These are phyloP conservation scores for Cydia fagiglandana DNA, from an alignment of 1,140 invertebrate species.

Conservation along the genomic window DNA sequence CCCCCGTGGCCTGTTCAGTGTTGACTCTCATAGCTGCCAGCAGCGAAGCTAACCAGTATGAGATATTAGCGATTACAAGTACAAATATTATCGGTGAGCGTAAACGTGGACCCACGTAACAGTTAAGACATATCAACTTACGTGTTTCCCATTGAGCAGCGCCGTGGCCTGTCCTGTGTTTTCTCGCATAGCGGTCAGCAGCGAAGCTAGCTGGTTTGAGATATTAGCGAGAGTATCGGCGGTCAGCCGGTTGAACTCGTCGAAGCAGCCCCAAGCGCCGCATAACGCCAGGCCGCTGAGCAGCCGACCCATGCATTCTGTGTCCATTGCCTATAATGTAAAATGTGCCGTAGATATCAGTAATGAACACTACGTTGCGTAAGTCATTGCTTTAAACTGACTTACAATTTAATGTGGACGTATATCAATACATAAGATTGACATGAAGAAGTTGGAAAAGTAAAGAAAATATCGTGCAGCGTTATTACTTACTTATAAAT, in stretches of 20 bases:
- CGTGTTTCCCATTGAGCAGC: slow-evolving; percentile 86
- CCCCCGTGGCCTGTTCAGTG: slow-evolving; percentile 72
- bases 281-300: slow-evolving; percentile 94
- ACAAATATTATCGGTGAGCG: slow-evolving; percentile 90
- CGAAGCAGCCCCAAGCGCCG: slow-evolving; percentile 99
- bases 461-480: too few relatives aligned
- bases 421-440: too few relatives aligned
- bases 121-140: slow-evolving; percentile 59
- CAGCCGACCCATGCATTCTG: slow-evolving; percentile 94
- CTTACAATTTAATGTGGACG: too few relatives aligned
- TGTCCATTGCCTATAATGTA: slow-evolving; percentile 90
- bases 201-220: slow-evolving; percentile 88
- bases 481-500: too few relatives aligned
- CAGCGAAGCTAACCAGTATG: slow-evolving; percentile 86
- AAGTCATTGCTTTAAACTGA: not conserved
- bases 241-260: slow-evolving; percentile 98
- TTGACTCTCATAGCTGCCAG: slow-evolving; percentile 80
- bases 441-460: too few relatives aligned
- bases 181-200: slow-evolving; percentile 80
- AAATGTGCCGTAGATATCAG: too few relatives aligned
- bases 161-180: slow-evolving; percentile 71
- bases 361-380: not conserved
- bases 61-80: slow-evolving; percentile 94
- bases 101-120: too few relatives aligned
- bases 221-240: slow-evolving; percentile 95